phyloP scores from a whole-genome alignment of 92 coral and sea anemone species.

The Phenganax subtilis region DNA sequence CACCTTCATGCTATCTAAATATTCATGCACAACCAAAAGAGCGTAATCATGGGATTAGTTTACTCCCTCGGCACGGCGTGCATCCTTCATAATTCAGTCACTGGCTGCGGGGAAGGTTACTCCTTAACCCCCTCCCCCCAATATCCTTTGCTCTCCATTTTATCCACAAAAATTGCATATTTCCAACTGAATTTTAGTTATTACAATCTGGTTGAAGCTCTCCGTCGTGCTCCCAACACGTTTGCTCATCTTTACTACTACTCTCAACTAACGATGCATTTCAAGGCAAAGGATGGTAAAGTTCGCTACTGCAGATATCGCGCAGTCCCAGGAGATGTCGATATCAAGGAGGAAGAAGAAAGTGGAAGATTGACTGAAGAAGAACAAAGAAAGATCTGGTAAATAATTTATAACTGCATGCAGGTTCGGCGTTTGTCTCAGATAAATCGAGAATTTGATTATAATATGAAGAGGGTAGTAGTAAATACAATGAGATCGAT shows the following conservation, averaged over 20 bases:
- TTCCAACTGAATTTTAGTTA: background rate
- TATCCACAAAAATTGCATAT: background rate
- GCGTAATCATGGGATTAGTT: no score
- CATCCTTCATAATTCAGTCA: no score
- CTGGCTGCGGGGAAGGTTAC: no score
- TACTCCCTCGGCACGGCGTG: no score
- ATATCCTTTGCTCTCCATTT: background rate
- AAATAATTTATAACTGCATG: conserved; percentile 9
- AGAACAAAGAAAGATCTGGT: conserved; percentile 69
- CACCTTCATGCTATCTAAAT: no score
- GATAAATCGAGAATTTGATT: no score
- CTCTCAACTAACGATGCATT: conserved; percentile 59
- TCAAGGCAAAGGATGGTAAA: conserved; percentile 61
- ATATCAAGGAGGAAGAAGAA: conserved; percentile 45
- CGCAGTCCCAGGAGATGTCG: conserved; percentile 56
- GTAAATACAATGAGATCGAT: no score
- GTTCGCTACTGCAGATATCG: conserved; percentile 66
- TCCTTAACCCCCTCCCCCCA: no score
- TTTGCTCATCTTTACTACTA: conserved; percentile 63
- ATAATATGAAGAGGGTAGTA: no score
- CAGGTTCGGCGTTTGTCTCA: no score
- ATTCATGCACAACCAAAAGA: no score
- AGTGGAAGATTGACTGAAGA: conserved; percentile 62
- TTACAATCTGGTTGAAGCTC: conserved; percentile 23
- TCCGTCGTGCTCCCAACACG: conserved; percentile 57